Conservation (phyloP, 2,113 vertebrate genomes). For the Protobothrops mucrosquamatus region DNA sequence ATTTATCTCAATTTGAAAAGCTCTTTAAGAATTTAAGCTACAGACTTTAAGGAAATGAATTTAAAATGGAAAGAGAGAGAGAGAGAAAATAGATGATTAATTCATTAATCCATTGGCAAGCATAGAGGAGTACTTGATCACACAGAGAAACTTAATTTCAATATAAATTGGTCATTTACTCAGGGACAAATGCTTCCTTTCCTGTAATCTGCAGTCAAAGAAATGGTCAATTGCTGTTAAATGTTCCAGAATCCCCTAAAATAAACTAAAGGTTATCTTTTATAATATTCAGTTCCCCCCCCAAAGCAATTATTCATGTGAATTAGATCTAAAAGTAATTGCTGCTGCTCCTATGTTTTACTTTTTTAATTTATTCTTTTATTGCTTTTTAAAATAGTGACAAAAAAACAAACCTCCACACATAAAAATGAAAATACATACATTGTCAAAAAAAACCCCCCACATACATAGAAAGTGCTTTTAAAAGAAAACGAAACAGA, state of each 20-base stretch:
- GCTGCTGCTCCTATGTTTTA: background rate
- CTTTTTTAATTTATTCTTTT: background rate
- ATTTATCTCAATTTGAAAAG: background rate
- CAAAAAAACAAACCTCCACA: background rate
- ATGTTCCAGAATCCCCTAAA: background rate
- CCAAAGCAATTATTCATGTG: background rate
- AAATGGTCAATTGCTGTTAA: background rate
- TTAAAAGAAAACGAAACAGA: background rate
- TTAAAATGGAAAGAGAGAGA: background rate
- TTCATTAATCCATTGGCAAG: background rate
- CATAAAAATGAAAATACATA: background rate
- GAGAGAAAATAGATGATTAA: background rate
- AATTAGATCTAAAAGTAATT: background rate
- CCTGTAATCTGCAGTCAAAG: background rate
- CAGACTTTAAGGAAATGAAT: background rate
- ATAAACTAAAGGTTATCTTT: background rate
- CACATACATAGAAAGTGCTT: background rate
- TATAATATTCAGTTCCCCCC: background rate
- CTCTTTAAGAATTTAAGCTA: background rate
- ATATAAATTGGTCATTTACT: background rate
- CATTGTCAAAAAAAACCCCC: background rate
- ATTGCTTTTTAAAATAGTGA: background rate
- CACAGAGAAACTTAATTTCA: background rate
- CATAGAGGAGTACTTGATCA: background rate
- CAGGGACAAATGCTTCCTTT: background rate